These are phyloP conservation scores for Wiebesia pumilae DNA, from an alignment of 1,140 invertebrate species.

Conservation along the genomic window DNA sequence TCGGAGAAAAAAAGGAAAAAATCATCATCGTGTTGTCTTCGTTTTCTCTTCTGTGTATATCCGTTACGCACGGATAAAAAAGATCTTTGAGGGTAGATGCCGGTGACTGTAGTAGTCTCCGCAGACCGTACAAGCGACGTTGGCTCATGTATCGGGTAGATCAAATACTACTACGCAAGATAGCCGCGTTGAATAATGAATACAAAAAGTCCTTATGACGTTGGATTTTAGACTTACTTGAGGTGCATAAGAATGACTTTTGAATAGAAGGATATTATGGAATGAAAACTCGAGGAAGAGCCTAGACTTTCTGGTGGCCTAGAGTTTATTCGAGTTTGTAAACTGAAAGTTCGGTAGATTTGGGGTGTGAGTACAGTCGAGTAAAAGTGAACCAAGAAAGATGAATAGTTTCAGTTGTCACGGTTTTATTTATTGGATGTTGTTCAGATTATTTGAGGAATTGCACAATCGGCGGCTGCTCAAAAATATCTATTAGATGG, in stretches of 20 bases:
- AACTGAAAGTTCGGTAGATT: background rate
- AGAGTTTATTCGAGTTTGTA: background rate
- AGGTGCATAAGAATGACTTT: background rate
- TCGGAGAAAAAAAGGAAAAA: background rate
- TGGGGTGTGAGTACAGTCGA: background rate
- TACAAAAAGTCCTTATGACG: constrained; percentile 10
- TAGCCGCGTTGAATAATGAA: constrained; percentile 18
- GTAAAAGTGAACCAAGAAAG: background rate
- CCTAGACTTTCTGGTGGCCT: background rate
- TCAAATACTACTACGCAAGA: background rate
- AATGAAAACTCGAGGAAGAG: background rate
- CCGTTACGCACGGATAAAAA: constrained; percentile 23
- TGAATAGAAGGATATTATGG: background rate
- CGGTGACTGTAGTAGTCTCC: background rate
- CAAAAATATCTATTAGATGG: background rate
- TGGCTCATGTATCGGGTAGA: no score
- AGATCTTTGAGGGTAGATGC: constrained; percentile 7
- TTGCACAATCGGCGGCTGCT: background rate
- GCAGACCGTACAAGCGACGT: background rate
- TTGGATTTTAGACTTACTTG: background rate
- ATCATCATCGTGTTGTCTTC: background rate
- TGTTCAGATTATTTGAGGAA: background rate
- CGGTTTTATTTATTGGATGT: constrained; percentile 4
- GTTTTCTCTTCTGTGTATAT: background rate
- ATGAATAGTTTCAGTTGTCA: background rate